phyloP scores from a whole-genome alignment of 1,140 invertebrate genomes.

The Cheumatopsyche charites region DNA sequence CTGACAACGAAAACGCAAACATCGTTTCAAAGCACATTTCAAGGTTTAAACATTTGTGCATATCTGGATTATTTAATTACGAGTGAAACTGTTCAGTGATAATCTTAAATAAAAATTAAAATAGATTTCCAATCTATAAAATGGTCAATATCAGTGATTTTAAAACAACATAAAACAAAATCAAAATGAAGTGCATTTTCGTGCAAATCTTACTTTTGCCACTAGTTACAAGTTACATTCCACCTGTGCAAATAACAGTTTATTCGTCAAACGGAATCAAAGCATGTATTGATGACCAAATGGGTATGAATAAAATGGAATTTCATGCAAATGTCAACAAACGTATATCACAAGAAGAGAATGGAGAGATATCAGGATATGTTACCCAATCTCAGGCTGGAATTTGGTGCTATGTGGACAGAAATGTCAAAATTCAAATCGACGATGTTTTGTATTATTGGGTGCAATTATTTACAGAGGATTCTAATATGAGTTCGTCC shows the following conservation, averaged over 20 bases:
- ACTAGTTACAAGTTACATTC: neutral
- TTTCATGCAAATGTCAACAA: slow-evolving; percentile 21
- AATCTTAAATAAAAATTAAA: too few relatives aligned
- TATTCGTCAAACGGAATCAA: neutral
- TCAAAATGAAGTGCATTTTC: too few relatives aligned
- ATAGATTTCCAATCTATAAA: too few relatives aligned
- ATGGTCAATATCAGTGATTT: too few relatives aligned
- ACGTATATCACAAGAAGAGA: neutral
- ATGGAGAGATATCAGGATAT: neutral
- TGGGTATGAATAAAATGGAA: neutral
- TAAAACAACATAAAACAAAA: too few relatives aligned
- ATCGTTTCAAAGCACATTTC: too few relatives aligned
- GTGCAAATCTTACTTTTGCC: neutral
- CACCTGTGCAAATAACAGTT: neutral
- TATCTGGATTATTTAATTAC: too few relatives aligned
- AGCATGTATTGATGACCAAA: neutral
- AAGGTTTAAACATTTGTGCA: too few relatives aligned
- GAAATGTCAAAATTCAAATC: neutral
- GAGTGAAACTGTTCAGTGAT: too few relatives aligned
- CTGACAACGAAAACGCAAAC: too few relatives aligned
- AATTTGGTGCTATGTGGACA: slow-evolving; percentile 36
- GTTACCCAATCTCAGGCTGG: neutral
- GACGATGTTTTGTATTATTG: slow-evolving; percentile 18
- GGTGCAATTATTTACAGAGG: neutral
- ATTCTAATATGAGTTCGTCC: neutral